Percentiles rank a stretch among this genome's conserved stretches.
Evolutionary conservation across 1,140 invertebrate genomes (phyloP).

Genomic region (Solen grandis): DNA sequence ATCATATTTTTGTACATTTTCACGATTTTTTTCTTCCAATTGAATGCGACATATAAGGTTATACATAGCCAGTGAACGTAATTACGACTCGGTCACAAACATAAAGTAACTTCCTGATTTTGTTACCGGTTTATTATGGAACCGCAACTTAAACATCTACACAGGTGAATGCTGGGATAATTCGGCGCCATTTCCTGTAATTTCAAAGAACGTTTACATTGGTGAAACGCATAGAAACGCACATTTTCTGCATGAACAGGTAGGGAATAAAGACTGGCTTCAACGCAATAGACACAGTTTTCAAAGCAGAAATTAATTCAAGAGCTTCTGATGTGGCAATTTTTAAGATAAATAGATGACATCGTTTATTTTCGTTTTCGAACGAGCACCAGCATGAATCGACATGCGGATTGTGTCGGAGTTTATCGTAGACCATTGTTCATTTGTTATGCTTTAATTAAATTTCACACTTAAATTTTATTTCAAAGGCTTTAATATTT

Average conservation of each 20-base stretch:
- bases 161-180: no score
- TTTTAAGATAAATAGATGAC: not conserved
- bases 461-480: not conserved
- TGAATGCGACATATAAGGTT: no score
- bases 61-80: no score
- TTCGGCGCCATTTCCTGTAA: slow-evolving; percentile 61
- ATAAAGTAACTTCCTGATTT: no score
- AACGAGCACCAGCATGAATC: slow-evolving; percentile 41
- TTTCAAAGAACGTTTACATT: slow-evolving; percentile 56
- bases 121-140: no score
- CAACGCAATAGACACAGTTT: not conserved
- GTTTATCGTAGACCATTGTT: not conserved
- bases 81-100: no score
- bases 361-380: not conserved
- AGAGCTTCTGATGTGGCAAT: not conserved
- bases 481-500: not conserved
- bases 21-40: no score
- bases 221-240: not conserved
- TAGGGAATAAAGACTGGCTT: not conserved
- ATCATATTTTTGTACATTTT: no score
- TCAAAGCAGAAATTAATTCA: not conserved
- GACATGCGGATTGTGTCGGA: slow-evolving; percentile 36
- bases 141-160: no score
- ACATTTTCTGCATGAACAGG: not conserved
- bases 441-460: not conserved